Conservation (phyloP, 1,140 invertebrate genomes). For the Drosophila carrolli region DNA sequence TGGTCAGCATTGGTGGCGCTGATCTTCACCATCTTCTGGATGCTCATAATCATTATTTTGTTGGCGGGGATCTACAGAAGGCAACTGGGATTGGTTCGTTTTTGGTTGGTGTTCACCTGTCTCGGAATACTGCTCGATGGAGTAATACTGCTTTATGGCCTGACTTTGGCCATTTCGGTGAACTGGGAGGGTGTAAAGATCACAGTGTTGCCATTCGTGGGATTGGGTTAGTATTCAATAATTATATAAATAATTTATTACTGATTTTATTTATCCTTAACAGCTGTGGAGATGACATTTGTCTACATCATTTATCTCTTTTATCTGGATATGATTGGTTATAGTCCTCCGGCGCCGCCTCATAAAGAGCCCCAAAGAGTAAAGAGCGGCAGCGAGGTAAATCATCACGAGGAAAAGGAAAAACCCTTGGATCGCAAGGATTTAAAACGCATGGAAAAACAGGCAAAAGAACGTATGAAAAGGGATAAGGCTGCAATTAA, state of each 20-base stretch:
- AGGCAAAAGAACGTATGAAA: slow-evolving; percentile 19
- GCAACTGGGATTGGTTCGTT: slow-evolving; percentile 36
- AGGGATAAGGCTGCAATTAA: slow-evolving; percentile 21
- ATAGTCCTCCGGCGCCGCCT: not conserved
- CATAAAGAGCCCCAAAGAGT: not conserved
- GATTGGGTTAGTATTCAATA: slow-evolving; percentile 38
- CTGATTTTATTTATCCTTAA: fast-evolving
- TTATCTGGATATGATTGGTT: slow-evolving; percentile 46
- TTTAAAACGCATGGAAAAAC: slow-evolving; percentile 24
- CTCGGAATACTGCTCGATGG: slow-evolving; percentile 62
- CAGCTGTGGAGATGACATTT: slow-evolving; percentile 74
- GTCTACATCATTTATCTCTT: slow-evolving; percentile 64
- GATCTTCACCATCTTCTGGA: slow-evolving; percentile 59
- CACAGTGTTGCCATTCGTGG: slow-evolving; percentile 59
- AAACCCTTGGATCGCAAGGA: slow-evolving; percentile 10
- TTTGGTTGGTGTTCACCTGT: slow-evolving; percentile 65
- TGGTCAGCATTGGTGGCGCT: slow-evolving; percentile 50
- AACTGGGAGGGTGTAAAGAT: slow-evolving; percentile 66
- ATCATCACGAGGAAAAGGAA: slow-evolving; percentile 7
- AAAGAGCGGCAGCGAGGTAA: not conserved
- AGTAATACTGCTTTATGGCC: slow-evolving; percentile 55
- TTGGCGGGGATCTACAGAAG: slow-evolving; percentile 42
- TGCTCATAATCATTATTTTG: slow-evolving; percentile 48
- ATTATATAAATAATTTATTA: too few species aligned
- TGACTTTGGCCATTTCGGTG: slow-evolving; percentile 51